These are phyloP conservation scores for Premnoplex brunnescens DNA, from an alignment of 2,797 vertebrate species.

Conservation along the genomic window DNA sequence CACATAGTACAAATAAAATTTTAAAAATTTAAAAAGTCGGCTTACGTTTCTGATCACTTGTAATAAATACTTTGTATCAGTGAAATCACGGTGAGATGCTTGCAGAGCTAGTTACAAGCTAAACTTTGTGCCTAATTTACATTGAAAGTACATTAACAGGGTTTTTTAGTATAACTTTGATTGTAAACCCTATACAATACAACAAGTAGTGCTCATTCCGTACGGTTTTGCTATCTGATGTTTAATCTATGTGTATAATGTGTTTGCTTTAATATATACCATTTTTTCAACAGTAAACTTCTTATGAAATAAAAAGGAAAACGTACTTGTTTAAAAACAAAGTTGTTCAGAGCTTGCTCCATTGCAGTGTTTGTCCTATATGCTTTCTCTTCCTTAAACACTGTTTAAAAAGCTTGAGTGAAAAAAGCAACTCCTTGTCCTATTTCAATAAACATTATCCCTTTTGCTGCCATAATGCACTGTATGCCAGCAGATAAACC, in stretches of 20 bases:
- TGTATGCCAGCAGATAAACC: not conserved
- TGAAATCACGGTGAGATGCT: conserved; percentile 56
- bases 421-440: not conserved
- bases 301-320: conserved; percentile 74
- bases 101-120: conserved; percentile 62
- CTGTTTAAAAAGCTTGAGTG: not conserved
- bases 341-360: conserved; percentile 28
- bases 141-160: conserved; percentile 37
- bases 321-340: conserved; percentile 72
- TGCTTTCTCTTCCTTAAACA: not conserved
- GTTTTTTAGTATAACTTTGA: conserved; percentile 62
- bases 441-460: not conserved
- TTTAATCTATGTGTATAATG: conserved; percentile 68
- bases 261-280: conserved; percentile 73
- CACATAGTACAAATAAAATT: conserved; percentile 5
- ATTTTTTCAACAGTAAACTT: conserved; percentile 77
- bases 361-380: not conserved
- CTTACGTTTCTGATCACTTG: conserved; percentile 47
- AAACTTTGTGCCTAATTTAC: conserved; percentile 56
- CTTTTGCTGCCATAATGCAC: not conserved
- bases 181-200: conserved; percentile 42
- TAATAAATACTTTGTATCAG: conserved; percentile 36
- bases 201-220: conserved; percentile 49
- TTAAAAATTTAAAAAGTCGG: not conserved
- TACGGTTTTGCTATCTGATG: conserved; percentile 69